These are phyloP conservation scores for Pecten maximus DNA, from an alignment of 2,888 invertebrate species.

Conservation along the genomic window DNA sequence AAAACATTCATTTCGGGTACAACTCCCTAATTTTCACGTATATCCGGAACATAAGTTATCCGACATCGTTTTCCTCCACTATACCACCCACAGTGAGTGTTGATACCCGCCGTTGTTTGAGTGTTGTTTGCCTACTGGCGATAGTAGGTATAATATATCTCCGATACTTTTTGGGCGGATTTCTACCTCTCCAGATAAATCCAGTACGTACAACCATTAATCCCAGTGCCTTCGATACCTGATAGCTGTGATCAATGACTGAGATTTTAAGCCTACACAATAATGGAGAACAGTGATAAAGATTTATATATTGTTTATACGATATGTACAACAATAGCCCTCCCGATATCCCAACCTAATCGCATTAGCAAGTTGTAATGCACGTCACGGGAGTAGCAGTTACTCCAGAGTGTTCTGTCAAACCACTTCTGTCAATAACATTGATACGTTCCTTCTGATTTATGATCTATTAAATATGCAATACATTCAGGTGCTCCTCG, in stretches of 20 bases:
- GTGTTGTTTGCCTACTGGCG: background rate
- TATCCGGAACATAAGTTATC: background rate
- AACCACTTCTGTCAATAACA: background rate
- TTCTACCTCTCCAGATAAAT: conserved; percentile 23
- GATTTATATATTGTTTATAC: conserved; percentile 33
- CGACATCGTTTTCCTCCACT: background rate
- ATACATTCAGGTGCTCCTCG: background rate
- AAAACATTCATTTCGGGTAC: background rate
- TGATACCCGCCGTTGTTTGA: background rate
- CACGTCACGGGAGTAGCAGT: conserved; percentile 16
- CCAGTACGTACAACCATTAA: background rate
- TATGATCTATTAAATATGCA: conserved; percentile 30
- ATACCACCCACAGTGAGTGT: background rate
- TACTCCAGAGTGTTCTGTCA: background rate
- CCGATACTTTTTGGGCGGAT: conserved; percentile 26
- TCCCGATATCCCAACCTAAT: background rate
- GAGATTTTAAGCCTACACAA: conserved; percentile 10
- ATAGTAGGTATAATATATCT: conserved; percentile 17
- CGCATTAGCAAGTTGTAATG: conserved; percentile 29
- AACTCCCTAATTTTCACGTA: background rate
- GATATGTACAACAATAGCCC: background rate
- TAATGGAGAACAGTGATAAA: conserved; percentile 16
- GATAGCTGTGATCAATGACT: conserved; percentile 25
- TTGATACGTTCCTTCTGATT: background rate
- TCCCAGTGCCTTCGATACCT: background rate